Evolutionary conservation across 2,113 vertebrate species (phyloP), one percentile per base, ranked within the genome.

Genomic region (Mesembrinibis cayennensis): DNA sequence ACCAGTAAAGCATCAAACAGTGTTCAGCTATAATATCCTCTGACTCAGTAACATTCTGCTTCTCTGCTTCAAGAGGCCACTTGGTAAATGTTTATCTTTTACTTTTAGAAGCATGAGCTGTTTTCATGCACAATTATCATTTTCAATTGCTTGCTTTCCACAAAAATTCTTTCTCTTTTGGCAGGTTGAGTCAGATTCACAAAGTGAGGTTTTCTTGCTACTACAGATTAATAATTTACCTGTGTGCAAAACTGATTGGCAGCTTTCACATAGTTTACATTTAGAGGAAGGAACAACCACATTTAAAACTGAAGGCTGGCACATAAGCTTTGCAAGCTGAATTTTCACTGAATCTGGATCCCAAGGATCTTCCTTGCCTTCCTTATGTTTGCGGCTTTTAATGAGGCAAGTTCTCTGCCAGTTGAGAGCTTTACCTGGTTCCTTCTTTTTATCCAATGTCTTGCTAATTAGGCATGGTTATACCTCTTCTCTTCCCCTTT

Each of bases 81-180:
- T 95, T 89, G 53, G 66, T 94, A 93, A 94, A 91, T 85, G 77
- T 95, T 94, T 95, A 61, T 82, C 65, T 91, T 93, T 80, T 82
- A 34, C 87, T 91, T 93, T 58, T 30, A 91, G 77, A 95, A 92
- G 47, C 44, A 94, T 84, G 50, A 85, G 38, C 36, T 89, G n/a
- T 72, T 93, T 96, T 85, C 22, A 49, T 49, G 40, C 91, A 27
- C 56, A 72, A 69, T 84, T 55, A 65, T 22, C 1, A 5, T 89
- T 92, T 93, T 91, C 49, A 89, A 89, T 82, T 87, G 25, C 61
- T 89, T 89, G 16, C n/a, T 85, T 89, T 86, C 36, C 16, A 15
- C 50, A 65, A 79, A 89, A 79, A 76, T 61, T 61, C 73, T 91
- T 91, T 67, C 30, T 76, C 36, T 89, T 91, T 72, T 79, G 65